Conservation (phyloP, 2,113 vertebrate species). For the Sceloporus tristichus region DNA sequence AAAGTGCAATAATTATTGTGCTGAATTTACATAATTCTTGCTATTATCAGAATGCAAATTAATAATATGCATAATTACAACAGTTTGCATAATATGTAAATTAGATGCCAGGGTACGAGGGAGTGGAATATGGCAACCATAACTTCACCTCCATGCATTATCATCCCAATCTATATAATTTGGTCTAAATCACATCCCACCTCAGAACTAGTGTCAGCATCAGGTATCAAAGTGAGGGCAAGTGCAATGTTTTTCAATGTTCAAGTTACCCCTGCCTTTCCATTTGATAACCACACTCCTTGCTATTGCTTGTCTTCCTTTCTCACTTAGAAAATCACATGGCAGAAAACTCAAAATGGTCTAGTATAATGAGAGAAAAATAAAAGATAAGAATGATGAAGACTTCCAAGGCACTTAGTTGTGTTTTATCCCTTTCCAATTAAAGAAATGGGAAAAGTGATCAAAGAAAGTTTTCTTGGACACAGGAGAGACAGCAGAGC, state of each 20-base stretch:
- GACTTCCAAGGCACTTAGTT: too few relatives aligned
- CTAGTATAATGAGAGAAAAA: neutral
- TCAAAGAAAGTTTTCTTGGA: neutral
- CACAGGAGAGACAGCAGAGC: neutral
- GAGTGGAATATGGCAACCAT: too few relatives aligned
- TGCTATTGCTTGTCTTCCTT: neutral
- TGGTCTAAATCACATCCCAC: neutral
- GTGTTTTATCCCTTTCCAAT: neutral
- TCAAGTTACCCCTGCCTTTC: neutral
- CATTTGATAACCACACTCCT: neutral
- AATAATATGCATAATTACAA: too few relatives aligned
- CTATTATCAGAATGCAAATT: too few relatives aligned
- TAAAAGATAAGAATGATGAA: neutral
- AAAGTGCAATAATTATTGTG: too few relatives aligned
- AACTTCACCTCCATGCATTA: too few relatives aligned
- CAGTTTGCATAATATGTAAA: too few relatives aligned
- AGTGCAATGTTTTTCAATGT: neutral
- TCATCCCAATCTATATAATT: neutral
- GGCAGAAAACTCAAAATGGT: neutral
- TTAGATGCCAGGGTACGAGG: too few relatives aligned
- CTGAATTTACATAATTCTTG: too few relatives aligned
- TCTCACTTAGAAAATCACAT: neutral
- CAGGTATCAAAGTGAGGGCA: neutral
- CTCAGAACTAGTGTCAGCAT: neutral
- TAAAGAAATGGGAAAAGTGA: neutral